Percentiles rank a stretch among this genome's conserved stretches.
phyloP scores from a whole-genome alignment of 1,140 invertebrate species.

The Armadillidium nasatum region DNA sequence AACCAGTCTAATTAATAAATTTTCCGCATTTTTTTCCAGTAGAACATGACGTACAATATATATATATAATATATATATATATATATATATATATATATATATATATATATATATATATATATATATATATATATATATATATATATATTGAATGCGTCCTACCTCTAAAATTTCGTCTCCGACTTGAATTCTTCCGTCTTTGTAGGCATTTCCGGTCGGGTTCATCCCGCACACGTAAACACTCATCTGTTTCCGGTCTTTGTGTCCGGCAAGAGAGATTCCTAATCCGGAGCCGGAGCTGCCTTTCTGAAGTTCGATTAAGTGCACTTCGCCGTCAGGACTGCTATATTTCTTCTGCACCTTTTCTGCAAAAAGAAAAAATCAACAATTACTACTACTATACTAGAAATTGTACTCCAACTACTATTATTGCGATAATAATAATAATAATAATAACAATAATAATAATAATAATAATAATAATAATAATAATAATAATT shows the following conservation, averaged over 20 bases:
- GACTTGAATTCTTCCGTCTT: constrained; percentile 70
- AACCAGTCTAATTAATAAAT: no score
- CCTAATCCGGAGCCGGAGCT: constrained; percentile 66
- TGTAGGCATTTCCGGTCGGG: constrained; percentile 73
- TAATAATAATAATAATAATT: no score
- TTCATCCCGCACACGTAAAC: constrained; percentile 93
- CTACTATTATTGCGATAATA: no score
- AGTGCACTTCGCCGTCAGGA: constrained; percentile 60
- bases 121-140: constrained; percentile 15
- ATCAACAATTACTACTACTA: no score
- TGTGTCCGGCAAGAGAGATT: constrained; percentile 84
- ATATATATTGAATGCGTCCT: constrained; percentile 35
- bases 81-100: constrained; percentile 17
- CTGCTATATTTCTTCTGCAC: constrained; percentile 83
- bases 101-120: constrained; percentile 16
- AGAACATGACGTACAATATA: constrained; percentile 61
- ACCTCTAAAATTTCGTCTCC: constrained; percentile 96
- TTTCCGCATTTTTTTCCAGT: no score
- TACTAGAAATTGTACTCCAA: no score
- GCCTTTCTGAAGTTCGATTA: constrained; percentile 64
- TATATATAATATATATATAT: constrained; percentile 35
- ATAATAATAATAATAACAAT: no score
- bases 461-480: no score
- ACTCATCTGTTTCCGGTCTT: constrained; percentile 89
- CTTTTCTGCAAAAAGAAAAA: constrained; percentile 64